Base-by-base conservation (phyloP, 2,888 invertebrate species). In the Drosophila eohydei region DNA sequence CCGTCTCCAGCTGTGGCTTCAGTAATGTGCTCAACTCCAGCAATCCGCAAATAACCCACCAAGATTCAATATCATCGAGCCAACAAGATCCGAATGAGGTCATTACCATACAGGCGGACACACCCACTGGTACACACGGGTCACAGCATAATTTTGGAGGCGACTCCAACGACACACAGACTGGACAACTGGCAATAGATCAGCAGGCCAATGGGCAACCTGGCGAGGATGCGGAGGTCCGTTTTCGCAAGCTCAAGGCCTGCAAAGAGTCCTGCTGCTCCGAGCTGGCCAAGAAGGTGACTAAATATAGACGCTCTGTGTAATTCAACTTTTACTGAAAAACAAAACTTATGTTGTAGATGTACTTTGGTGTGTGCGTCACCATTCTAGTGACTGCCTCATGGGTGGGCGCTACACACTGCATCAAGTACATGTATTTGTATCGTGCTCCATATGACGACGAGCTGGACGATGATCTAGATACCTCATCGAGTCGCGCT, bases 361-460 rank as follows among this genome's bases (percentile, higher is more conserved):
- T 97, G 91, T 97, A 97, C 92, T 97, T 96, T 92, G 97, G 97
- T 58, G 95, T 97, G 71, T 96, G 97, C 93, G 96, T 98, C 73
- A 97, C 96, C 43, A 94, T 97, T 64, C 95, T 96, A 81, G 95
- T 98, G 61, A 97, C 97, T n/a, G 95, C 95, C 9, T 96, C 97
- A 14, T 98, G 98, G 97, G 98, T 97, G 52, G 97, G 97, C 0
- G 96, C 97, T n/a, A 97, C 98, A 1, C 97, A 98, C 91, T 96
- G 97, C 92, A 96, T 97, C 84, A 97, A 97, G 93, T 96, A 97
- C 91, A 94, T 97, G 91, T 97, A 97, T 91, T 93, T 96, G 88
- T 92, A 91, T 74, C 91, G 92, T 14, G 91, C 86, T 56, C 84
- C 91, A 2, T 92, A 91, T 58, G 90, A 91, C 32, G 85, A 88